Percentiles rank a stretch among this genome's conserved stretches.
phyloP scores from a whole-genome alignment of 2,113 vertebrate species.

The Sinocyclocheilus grahami region DNA sequence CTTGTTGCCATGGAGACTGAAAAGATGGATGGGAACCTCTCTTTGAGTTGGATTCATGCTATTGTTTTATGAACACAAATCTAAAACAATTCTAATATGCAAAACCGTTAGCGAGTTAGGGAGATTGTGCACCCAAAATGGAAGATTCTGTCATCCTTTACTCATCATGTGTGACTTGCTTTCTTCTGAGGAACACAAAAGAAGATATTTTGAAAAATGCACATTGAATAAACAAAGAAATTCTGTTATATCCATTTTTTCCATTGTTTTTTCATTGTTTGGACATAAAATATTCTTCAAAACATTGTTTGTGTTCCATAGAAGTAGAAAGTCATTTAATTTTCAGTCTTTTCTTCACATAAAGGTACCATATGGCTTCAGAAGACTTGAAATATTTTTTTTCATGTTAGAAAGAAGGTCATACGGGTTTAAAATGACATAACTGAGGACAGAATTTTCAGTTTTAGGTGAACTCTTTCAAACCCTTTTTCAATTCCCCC shows the following conservation, averaged over 20 bases:
- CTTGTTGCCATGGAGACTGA: constrained; percentile 36
- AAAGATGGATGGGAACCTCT: not conserved
- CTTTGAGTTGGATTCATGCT: not conserved
- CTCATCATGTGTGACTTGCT: not conserved
- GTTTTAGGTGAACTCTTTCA: constrained; percentile 8
- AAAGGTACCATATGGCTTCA: not conserved
- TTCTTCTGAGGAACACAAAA: not conserved
- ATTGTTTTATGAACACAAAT: not conserved
- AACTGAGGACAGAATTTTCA: not conserved
- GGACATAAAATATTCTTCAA: not conserved
- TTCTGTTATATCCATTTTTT: not conserved
- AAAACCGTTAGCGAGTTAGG: not conserved
- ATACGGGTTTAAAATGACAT: not conserved
- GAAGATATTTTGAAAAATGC: not conserved
- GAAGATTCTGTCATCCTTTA: not conserved
- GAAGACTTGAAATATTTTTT: not conserved
- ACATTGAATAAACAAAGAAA: not conserved
- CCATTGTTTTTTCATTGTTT: not conserved
- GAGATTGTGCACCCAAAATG: not conserved
- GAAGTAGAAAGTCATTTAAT: not conserved
- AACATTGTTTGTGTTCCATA: not conserved
- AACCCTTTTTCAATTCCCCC: constrained; percentile 5
- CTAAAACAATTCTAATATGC: not conserved
- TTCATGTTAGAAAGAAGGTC: not conserved
- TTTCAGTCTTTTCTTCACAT: not conserved